Base-by-base conservation (phyloP, 2,113 vertebrate genomes). In the Pipra filicauda region DNA sequence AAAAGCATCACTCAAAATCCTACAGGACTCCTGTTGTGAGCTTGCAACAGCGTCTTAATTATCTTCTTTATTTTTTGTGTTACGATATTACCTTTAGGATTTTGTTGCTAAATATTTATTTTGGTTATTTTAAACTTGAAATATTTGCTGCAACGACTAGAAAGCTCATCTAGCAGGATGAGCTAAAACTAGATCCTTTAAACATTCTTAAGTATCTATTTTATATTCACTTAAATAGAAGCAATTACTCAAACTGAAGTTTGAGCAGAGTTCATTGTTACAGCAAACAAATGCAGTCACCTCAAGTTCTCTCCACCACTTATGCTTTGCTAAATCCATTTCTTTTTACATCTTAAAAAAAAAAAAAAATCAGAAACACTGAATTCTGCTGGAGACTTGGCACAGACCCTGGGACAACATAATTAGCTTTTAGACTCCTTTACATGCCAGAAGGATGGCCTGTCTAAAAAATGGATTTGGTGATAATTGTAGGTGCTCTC, bases 101-200 rank as follows among this genome's bases (percentile, higher is more conserved):
- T 61, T 52, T 17, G 5, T 55, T 55, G 48, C 64, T 43, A 49
- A 39, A 54, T 21, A 62, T 72, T 76, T 67, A 11, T 0, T n/a
- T 51, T 23, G 9, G 37, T 21, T 74, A 61, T 83, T 88, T 74
- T 69, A 31, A 30, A 24, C 19, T 71, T 35, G 51, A 85, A 90
- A 79, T 6, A 30, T 85, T 31, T 87, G 64, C 55, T 74, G 28
- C 8, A 51, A 74, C 15, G 16, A 14, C 37, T 41, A 41, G 21
- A 15, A 59, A 49, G 39, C 5, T 16, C 26, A 14, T 16, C 26
- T 27, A 28, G 59, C 1, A 48, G 3, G 28, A 72, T 20, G n/a
- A 64, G 23, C 5, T 5, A 49, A 49, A 89, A 54, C 27, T 23
- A n/a, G 0, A 2, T 6, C 1, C 22, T 18, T 46, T n/a, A 54